Evolutionary conservation across 2,113 vertebrate genomes (phyloP).

Genomic region (Apeltes quadracus): DNA sequence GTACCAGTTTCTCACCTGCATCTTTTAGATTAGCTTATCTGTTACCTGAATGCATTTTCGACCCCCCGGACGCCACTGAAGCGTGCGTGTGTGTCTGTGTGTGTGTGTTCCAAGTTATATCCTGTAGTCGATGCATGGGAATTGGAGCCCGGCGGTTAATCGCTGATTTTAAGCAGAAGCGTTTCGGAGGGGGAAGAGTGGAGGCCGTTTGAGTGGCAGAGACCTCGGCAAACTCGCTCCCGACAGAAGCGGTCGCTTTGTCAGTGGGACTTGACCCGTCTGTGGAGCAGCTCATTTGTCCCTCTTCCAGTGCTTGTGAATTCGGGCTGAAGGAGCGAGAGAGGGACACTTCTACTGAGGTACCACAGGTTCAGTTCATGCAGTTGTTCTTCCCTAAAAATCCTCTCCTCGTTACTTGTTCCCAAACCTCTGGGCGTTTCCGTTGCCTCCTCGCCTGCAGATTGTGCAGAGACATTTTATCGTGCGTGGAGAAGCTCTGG

Average conservation of each 20-base stretch:
- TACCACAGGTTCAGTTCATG: neutral
- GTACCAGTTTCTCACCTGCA: neutral
- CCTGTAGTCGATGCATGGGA: neutral
- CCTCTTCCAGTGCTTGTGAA: neutral
- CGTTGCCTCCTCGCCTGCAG: neutral
- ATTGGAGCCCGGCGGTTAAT: neutral
- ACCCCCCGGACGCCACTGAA: neutral
- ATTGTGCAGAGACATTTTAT: neutral
- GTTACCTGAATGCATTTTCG: no score
- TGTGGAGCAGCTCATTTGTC: slow-evolving; percentile 5
- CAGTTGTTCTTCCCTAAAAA: neutral
- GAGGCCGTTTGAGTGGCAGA: neutral
- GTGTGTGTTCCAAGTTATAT: neutral
- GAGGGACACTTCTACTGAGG: neutral
- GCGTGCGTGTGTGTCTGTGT: neutral
- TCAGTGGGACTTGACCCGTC: slow-evolving; percentile 3
- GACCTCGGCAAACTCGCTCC: neutral
- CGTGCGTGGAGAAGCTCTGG: neutral
- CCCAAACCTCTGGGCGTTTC: neutral
- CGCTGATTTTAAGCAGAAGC: no score
- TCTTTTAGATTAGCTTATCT: neutral
- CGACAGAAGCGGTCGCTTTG: neutral
- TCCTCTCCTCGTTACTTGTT: neutral
- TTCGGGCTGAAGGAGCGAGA: neutral
- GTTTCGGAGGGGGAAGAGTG: slow-evolving; percentile 3